Evolutionary conservation across 2,113 vertebrate species (phyloP), one percentile per base, ranked within the genome.

Genomic region (Perca flavescens): DNA sequence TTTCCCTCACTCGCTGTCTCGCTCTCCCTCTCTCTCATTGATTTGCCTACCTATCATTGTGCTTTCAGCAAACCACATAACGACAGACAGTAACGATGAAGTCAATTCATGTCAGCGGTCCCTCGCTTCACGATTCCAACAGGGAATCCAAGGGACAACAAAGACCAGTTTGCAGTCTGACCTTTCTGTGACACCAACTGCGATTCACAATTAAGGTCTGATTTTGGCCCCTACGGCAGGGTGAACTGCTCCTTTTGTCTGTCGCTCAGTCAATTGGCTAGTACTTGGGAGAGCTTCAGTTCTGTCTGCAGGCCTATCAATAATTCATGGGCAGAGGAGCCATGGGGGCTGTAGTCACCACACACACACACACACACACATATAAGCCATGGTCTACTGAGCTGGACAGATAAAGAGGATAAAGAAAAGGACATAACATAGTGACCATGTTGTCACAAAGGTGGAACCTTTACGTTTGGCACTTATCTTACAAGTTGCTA

Each of bases 181-280:
- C 90, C 87, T 88, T 84, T 75, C 12, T 13, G 21, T 68, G 75
- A 80, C 86, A 86, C 61, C 28, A 49, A 34, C 31, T 67, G 68
- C 31, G 71, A 79, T 77, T 82, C 54, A 74, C 78, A 46, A 67
- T 71, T 31, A 52, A 46, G 34, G 28, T 40, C 76, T 75, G 78
- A 80, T 70, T 83, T 62, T 63, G 13, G 63, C 34, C 7, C 34
- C 7, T 6, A 34, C 34, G 34, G 34, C 34, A 28, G 28, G 28
- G 28, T 28, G 28, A 28, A 28, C 28, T 28, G 28, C 28, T 28
- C 28, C 34, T 6, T 34, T 34, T 34, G 34, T 34, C 5, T 6
- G 6, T 34, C 34, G 34, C 34, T 34, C 72, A 28, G 57, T 84
- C 69, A 64, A 15, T 43, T 5, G 28, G 61, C 65, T 54, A 16